Evolutionary conservation across 2,888 invertebrate species (phyloP).

Genomic region (Pseudoips prasinana): DNA sequence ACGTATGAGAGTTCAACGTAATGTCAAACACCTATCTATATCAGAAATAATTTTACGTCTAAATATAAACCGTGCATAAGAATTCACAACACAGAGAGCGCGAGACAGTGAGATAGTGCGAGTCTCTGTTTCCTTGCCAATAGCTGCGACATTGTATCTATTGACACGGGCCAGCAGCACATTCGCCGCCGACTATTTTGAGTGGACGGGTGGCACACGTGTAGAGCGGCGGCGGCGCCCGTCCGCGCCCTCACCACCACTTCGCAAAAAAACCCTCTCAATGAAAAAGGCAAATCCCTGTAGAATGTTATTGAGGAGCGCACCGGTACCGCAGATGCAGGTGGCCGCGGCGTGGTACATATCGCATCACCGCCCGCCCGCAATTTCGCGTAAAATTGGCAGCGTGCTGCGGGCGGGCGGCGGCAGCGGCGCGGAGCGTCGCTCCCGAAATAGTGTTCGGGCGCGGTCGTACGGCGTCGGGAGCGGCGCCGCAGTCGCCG

Average conservation of each 20-base stretch:
- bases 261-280: slow-evolving; percentile 38
- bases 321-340: slow-evolving; percentile 51
- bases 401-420: slow-evolving; percentile 76
- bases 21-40: slow-evolving; percentile 82
- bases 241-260: slow-evolving; percentile 31
- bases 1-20: slow-evolving; percentile 82
- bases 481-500: slow-evolving; percentile 77
- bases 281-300: slow-evolving; percentile 50
- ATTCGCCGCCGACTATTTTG: slow-evolving; percentile 67
- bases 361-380: slow-evolving; percentile 82
- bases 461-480: slow-evolving; percentile 75
- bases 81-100: slow-evolving; percentile 80
- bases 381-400: slow-evolving; percentile 82
- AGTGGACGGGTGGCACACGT: slow-evolving; percentile 54
- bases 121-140: slow-evolving; percentile 78
- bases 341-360: slow-evolving; percentile 65
- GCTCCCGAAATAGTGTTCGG: slow-evolving; percentile 82
- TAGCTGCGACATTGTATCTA: slow-evolving; percentile 79
- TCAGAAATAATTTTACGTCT: slow-evolving; percentile 79
- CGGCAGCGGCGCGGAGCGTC: slow-evolving; percentile 74
- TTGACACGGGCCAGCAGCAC: slow-evolving; percentile 70
- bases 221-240: slow-evolving; percentile 37
- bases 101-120: slow-evolving; percentile 81
- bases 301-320: slow-evolving; percentile 41
- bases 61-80: slow-evolving; percentile 80